These are phyloP conservation scores for Dicaeum eximium DNA, from an alignment of 2,113 vertebrate genomes.

Conservation along the genomic window DNA sequence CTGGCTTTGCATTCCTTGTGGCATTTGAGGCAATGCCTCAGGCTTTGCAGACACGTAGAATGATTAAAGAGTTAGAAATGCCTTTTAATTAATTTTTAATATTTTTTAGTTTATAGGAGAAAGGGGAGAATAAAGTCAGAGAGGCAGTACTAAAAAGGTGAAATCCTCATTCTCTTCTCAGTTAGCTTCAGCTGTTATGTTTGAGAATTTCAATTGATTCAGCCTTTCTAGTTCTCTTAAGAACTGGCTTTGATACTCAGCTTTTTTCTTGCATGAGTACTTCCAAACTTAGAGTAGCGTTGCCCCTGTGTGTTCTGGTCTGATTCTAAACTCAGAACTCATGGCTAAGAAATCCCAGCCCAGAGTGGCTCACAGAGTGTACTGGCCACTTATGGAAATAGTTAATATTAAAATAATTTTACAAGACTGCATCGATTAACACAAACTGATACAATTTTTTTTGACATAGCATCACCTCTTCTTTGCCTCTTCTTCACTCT, in stretches of 20 bases:
- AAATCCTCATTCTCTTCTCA: not conserved
- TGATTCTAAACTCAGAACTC: not conserved
- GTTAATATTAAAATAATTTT: not conserved
- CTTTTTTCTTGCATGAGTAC: not conserved
- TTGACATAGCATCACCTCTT: not conserved
- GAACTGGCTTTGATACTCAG: not conserved
- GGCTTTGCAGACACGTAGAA: not conserved
- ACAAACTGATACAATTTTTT: not conserved
- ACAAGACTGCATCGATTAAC: not conserved
- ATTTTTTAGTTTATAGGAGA: not conserved
- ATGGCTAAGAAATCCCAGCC: not conserved
- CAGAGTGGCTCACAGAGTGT: not conserved
- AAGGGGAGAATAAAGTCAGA: not conserved
- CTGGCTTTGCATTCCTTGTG: not conserved
- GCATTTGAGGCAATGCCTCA: not conserved
- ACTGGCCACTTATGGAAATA: not conserved
- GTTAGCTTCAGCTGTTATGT: not conserved
- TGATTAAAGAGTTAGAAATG: conserved; percentile 6
- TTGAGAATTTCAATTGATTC: not conserved
- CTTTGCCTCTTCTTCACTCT: not conserved
- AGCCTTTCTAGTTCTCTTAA: not conserved
- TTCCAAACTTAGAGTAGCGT: not conserved
- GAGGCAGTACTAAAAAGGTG: not conserved
- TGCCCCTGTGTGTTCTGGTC: not conserved
- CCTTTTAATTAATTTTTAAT: conserved; percentile 24